Evolutionary conservation across 2,113 vertebrate genomes (phyloP).

Genomic region (Camelus bactrianus): DNA sequence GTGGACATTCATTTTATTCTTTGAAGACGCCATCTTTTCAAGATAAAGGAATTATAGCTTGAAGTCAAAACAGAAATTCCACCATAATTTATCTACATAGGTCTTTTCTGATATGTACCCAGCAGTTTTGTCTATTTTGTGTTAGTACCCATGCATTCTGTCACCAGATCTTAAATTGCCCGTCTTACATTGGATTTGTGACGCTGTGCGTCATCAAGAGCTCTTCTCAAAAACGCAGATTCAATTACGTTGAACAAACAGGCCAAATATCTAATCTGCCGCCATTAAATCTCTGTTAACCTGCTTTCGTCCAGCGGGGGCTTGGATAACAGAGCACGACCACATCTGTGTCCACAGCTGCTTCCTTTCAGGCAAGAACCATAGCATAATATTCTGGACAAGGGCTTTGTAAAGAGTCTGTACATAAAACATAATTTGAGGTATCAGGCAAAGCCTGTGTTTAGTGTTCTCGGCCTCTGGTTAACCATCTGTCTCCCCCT

Average conservation of each 20-base stretch:
- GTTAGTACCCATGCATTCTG: background rate
- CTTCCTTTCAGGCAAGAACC: slow-evolving; percentile 38
- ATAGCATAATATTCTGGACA: background rate
- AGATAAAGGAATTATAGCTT: background rate
- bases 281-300: slow-evolving; percentile 72
- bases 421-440: background rate
- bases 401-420: background rate
- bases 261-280: slow-evolving; percentile 73
- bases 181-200: slow-evolving; percentile 68
- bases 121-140: background rate
- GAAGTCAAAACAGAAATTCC: background rate
- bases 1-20: background rate
- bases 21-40: background rate
- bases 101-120: background rate
- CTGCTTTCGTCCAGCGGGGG: slow-evolving; percentile 39
- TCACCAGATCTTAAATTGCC: slow-evolving; percentile 46
- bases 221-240: slow-evolving; percentile 70
- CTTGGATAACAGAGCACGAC: background rate
- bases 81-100: background rate
- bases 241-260: slow-evolving; percentile 64
- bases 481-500: background rate
- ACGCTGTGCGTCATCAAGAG: slow-evolving; percentile 68
- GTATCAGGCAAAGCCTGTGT: background rate
- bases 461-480: background rate
- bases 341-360: slow-evolving; percentile 69